Base-by-base conservation (phyloP, 2,888 invertebrate species). In the Phalera bucephala region DNA sequence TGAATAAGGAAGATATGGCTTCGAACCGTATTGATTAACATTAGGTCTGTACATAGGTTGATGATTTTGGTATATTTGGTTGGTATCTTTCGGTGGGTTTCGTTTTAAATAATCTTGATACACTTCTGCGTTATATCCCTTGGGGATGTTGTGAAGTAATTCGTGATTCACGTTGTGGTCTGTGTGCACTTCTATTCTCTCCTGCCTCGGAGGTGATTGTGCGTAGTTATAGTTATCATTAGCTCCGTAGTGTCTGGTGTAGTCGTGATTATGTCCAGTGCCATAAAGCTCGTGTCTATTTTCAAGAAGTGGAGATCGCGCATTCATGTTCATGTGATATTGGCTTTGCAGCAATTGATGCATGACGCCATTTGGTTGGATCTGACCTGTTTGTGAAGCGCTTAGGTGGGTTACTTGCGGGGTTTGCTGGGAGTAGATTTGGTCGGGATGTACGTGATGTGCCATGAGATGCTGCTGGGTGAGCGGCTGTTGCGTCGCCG, bases 231-330 rank as follows among this genome's bases (percentile, higher is more conserved):
- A 91, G 36, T 91, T 91, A 50, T 91, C 91, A 55, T 91, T 91
- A 21, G 91, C 78, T 45, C 91, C 91, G 49, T 91, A 91, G 56
- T 91, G 91, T 56, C 91, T 78, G 33, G 87, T 72, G 52, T 90
- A 88, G 51, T 91, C 87, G 43, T 88, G 90, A 67, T 89, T 91
- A 33, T 91, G 90, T 31, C 89, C 85, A 35, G 90, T 89, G 45
- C 91, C 91, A 54, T 92, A 92, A 50, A 91, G 77, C 52, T 92
- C 92, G 50, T 90, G 89, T 63, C 91, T 88, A 66, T 92, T 91
- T 75, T 90, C 90, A 52, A 90, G 76, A 45, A 90, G 79, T 29
- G 90, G 90, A 36, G 90, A 90, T 33, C 89, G 72, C 32, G 90
- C 86, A 58, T 86, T 86, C 72, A 86, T 80, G 49, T 86, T 88